Evolutionary conservation across 2,797 vertebrate species (phyloP), one percentile per base, ranked within the genome.

Genomic region (Lithobates pipiens): DNA sequence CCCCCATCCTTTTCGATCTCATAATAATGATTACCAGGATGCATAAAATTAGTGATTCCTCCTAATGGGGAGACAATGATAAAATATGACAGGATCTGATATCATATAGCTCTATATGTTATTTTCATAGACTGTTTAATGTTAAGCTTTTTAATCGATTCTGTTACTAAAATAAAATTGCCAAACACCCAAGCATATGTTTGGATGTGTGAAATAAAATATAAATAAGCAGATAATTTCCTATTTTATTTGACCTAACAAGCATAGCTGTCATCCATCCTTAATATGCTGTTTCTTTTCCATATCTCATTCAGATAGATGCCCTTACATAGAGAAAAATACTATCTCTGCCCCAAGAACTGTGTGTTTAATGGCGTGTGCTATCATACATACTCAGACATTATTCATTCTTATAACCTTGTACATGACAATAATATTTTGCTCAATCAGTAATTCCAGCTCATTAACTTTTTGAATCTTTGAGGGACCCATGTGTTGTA

Each of bases 381-480:
- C 57, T 46, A 77, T 82, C n/a, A 82, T 72, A 86, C 34, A 84
- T 29, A 34, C 32, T 39, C 74, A 57, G 50, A 23, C 54, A 68
- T 83, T 77, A 82, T 57, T 86, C 73, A 76, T 71, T 82, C 80
- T 68, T 32, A 32, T 72, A 77, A 83, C 80, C 74, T 77, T 86
- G 74, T 61, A 71, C 29, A 32, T 82, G 50, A 80, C 23, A 80
- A 77, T 46, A 46, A 65, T 50, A 76, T 70, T 86, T 82, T 77
- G 85, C 79, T 82, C 84, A 76, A 70, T 80, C 54, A 76, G 73
- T 74, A 27, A 77, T 71, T 82, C 54, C 50, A 72, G 68, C 67
- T 67, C 80, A 86, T 78, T 86, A 78, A 68, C 68, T 61, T 77
- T 75, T 82, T 73, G 75, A 65, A 42, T 83, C 75, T 82, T 86